Evolutionary conservation across 2,797 vertebrate species (phyloP).

Genomic region (Picus viridis): DNA sequence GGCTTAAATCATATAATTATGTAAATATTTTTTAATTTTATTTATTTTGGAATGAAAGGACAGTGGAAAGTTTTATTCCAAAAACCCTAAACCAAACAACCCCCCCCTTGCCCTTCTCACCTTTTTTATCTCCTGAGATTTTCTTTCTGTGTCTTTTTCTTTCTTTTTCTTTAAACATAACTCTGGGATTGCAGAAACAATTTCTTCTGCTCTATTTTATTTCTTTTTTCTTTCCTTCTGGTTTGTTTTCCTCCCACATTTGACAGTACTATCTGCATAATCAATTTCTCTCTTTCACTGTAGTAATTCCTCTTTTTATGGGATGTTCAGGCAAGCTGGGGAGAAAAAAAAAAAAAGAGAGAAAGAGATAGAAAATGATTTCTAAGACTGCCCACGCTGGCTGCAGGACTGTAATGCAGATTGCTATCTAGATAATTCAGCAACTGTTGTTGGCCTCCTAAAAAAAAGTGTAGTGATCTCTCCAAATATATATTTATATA

Average conservation of each 20-base stretch:
- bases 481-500: neutral
- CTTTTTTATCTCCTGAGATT: neutral
- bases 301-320: conserved; percentile 62
- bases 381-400: neutral
- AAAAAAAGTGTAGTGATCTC: neutral
- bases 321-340: neutral
- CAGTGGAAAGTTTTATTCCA: neutral
- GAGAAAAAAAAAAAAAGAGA: neutral
- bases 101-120: neutral
- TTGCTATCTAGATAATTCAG: neutral
- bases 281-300: conserved; percentile 46
- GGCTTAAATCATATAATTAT: neutral
- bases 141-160: neutral
- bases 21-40: too few relatives aligned
- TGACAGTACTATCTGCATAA: conserved; percentile 43
- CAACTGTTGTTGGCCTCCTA: neutral
- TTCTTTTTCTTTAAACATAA: neutral
- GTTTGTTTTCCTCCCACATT: conserved; percentile 32
- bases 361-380: neutral
- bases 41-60: neutral
- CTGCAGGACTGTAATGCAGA: neutral
- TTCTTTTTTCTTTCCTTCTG: neutral
- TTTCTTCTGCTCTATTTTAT: conserved; percentile 50
- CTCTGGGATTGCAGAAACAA: conserved; percentile 30
- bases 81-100: neutral